Evolutionary conservation across 1,140 invertebrate genomes (phyloP).

Genomic region (Linepithema humile): DNA sequence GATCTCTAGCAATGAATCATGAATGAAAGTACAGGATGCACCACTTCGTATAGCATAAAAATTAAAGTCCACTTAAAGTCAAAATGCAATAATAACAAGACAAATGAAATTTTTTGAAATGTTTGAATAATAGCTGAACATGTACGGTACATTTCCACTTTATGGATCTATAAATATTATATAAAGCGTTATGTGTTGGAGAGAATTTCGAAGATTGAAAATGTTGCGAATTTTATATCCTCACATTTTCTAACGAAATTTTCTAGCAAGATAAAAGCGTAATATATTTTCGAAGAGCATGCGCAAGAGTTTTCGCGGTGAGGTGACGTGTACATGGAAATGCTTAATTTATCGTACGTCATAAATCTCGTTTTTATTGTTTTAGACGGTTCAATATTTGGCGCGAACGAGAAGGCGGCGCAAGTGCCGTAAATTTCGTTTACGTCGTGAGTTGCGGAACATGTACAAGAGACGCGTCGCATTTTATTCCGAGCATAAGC

Average conservation of each 20-base stretch:
- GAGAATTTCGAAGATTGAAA: neutral
- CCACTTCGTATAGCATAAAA: too few species aligned
- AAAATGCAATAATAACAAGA: constrained; percentile 69
- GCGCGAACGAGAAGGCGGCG: constrained; percentile 15
- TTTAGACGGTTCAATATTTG: constrained; percentile 53
- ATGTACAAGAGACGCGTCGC: neutral
- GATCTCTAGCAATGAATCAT: neutral
- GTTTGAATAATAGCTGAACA: neutral
- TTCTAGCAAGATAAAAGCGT: neutral
- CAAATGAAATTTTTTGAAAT: constrained; percentile 4
- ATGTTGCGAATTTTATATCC: constrained; percentile 10
- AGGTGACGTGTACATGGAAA: constrained; percentile 22
- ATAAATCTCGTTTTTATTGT: constrained; percentile 55
- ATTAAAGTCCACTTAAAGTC: too few species aligned
- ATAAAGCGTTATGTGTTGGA: neutral
- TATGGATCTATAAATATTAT: neutral
- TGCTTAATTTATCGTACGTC: constrained; percentile 49
- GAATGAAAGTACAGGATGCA: neutral
- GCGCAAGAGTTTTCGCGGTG: neutral
- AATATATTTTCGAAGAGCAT: constrained; percentile 37
- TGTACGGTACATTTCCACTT: neutral
- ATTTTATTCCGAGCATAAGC: constrained; percentile 20
- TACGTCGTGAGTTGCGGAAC: neutral
- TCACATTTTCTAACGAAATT: neutral
- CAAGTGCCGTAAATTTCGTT: constrained; percentile 49